A percentile compares a stretch with the other conserved stretches of the same genome.
Evolutionary conservation across 2,888 invertebrate genomes (phyloP).

Genomic region (Drosophila colorata): DNA sequence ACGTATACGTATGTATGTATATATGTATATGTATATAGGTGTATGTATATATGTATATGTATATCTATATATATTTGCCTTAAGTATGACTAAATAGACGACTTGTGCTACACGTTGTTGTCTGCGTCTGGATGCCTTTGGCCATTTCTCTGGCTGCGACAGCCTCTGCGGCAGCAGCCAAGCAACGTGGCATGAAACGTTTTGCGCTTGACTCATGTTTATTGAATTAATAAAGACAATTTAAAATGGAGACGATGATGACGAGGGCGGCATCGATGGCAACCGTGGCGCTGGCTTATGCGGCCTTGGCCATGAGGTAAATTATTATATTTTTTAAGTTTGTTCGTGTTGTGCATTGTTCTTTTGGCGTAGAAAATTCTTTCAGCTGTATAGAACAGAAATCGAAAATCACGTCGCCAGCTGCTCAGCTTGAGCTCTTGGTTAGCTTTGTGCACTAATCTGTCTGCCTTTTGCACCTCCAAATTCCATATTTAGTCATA

Average conservation of each 20-base stretch:
- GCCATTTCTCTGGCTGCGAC: constrained; percentile 22
- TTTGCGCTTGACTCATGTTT: constrained; percentile 48
- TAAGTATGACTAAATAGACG: constrained; percentile 18
- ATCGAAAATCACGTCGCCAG: not conserved
- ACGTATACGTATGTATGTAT: not conserved
- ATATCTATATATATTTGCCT: not conserved
- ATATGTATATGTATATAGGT: not conserved
- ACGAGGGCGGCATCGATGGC: constrained; percentile 10
- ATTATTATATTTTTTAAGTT: constrained; percentile 10
- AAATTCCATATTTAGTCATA: constrained; percentile 19
- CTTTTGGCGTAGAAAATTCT: too few relatives aligned
- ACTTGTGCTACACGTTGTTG: constrained; percentile 18
- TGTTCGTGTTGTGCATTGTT: too few relatives aligned
- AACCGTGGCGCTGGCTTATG: constrained; percentile 9
- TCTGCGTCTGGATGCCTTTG: constrained; percentile 20
- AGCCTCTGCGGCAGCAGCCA: not conserved
- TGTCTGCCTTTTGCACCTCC: constrained; percentile 1
- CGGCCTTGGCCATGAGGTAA: constrained; percentile 31
- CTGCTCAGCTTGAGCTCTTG: not conserved
- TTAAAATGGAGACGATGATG: constrained; percentile 26
- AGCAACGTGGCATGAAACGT: constrained; percentile 15
- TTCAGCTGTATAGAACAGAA: not conserved
- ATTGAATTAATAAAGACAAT: constrained; percentile 58
- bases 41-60: not conserved
- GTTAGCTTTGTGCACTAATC: not conserved